These are phyloP conservation scores for Stratiomys singularior DNA, from an alignment of 2,888 invertebrate species.

Conservation along the genomic window DNA sequence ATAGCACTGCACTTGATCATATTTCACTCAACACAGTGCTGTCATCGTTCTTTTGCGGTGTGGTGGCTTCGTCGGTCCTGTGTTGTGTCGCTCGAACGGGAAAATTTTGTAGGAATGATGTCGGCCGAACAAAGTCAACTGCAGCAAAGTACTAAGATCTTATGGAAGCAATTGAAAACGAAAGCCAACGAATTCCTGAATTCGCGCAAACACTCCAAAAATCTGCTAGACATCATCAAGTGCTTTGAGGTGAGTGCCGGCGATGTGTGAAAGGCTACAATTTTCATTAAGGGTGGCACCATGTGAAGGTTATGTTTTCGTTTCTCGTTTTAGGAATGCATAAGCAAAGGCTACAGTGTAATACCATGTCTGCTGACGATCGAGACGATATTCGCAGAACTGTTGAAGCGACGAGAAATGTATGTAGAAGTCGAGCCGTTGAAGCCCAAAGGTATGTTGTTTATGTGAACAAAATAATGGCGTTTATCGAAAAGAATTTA, in stretches of 20 bases:
- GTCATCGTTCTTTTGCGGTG: too few relatives aligned
- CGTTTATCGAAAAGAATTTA: slow-evolving; percentile 11
- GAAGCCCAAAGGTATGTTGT: slow-evolving; percentile 67
- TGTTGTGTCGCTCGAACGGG: not conserved
- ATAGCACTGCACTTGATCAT: too few relatives aligned
- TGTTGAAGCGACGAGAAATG: slow-evolving; percentile 75
- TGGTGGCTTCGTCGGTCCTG: too few relatives aligned
- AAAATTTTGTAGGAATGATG: slow-evolving; percentile 49
- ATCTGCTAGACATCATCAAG: slow-evolving; percentile 74
- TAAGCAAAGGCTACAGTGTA: slow-evolving; percentile 61
- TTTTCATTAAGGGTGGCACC: slow-evolving; percentile 19
- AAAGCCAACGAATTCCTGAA: slow-evolving; percentile 79
- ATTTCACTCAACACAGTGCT: too few relatives aligned
- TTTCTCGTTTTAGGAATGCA: slow-evolving; percentile 55
- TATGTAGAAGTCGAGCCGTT: slow-evolving; percentile 71
- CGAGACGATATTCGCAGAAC: slow-evolving; percentile 77
- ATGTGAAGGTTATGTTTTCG: slow-evolving; percentile 32
- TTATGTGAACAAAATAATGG: not conserved
- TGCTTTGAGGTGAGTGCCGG: slow-evolving; percentile 73
- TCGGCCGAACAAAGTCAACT: slow-evolving; percentile 52
- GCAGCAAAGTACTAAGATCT: slow-evolving; percentile 66
- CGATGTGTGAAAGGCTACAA: not conserved
- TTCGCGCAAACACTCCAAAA: slow-evolving; percentile 73
- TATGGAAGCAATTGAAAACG: slow-evolving; percentile 73
- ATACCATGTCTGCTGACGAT: slow-evolving; percentile 74